These are phyloP conservation scores for Aelia acuminata DNA, from an alignment of 2,888 invertebrate genomes.

Conservation along the genomic window DNA sequence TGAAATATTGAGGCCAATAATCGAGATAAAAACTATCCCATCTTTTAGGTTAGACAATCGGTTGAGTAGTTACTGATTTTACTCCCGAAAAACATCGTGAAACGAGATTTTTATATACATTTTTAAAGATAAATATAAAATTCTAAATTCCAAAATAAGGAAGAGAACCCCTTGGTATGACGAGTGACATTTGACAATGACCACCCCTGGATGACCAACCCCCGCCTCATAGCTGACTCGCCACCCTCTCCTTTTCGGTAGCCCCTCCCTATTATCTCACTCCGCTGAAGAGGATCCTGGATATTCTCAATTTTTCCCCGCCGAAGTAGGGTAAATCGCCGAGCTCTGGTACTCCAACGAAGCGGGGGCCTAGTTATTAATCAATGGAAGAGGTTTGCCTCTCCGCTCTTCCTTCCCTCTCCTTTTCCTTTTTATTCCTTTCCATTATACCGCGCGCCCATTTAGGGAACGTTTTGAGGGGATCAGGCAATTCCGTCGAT, in stretches of 20 bases:
- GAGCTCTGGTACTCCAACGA: not conserved
- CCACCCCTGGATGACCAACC: not conserved
- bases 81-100: too few relatives aligned
- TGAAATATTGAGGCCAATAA: too few relatives aligned
- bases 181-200: not conserved
- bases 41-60: too few relatives aligned
- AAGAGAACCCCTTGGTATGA: not conserved
- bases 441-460: conserved; percentile 26
- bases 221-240: not conserved
- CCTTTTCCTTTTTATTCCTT: conserved; percentile 41
- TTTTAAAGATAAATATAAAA: too few relatives aligned
- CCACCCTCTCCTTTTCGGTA: not conserved
- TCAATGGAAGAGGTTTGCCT: conserved; percentile 9
- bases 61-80: too few relatives aligned
- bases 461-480: conserved; percentile 30
- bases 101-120: too few relatives aligned
- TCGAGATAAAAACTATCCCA: too few relatives aligned
- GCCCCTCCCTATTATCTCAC: not conserved
- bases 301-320: not conserved
- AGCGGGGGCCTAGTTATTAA: not conserved
- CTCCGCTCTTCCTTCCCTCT: not conserved
- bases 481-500: conserved; percentile 1
- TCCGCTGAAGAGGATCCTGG: not conserved
- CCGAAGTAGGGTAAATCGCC: not conserved
- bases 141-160: too few relatives aligned